Evolutionary conservation across 92 coral and sea anemone genomes (phyloP).

Genomic region (Porites evermanni): DNA sequence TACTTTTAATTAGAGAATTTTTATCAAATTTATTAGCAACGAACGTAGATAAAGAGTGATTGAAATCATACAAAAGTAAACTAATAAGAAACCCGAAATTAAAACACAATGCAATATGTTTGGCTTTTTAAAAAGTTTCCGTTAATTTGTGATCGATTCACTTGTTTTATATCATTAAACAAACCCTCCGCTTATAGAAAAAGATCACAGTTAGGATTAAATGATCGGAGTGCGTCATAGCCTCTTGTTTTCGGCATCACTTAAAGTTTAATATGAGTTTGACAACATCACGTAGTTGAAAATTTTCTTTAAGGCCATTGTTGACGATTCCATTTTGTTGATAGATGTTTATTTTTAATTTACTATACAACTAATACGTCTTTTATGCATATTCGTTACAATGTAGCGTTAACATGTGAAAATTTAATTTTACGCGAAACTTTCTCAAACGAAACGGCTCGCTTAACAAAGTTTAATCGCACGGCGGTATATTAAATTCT

Average conservation of each 20-base stretch:
- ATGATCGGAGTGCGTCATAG: background rate
- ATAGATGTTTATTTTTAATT: conserved; percentile 13
- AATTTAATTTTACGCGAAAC: background rate
- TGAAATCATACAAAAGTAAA: too few species aligned
- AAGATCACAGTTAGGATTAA: too few species aligned
- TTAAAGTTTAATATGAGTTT: background rate
- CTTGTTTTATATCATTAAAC: too few species aligned
- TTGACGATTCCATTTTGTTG: conserved; percentile 13
- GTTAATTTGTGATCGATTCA: too few species aligned
- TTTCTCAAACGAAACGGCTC: background rate
- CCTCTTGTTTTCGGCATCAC: background rate
- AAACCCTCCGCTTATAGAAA: too few species aligned
- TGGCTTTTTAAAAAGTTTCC: too few species aligned
- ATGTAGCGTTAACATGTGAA: background rate
- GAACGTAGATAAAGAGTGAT: too few species aligned
- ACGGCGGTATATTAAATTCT: background rate
- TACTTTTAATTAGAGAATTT: too few species aligned
- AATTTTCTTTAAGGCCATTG: conserved; percentile 20
- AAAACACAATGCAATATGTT: too few species aligned
- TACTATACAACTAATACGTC: background rate
- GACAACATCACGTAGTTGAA: conserved; percentile 8
- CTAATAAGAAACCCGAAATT: too few species aligned
- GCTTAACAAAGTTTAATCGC: background rate
- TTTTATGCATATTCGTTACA: background rate
- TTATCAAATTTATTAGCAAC: too few species aligned